Evolutionary conservation across 1,140 invertebrate genomes (phyloP), one percentile per base, ranked within the genome.

Genomic region (Listronotus bonariensis): DNA sequence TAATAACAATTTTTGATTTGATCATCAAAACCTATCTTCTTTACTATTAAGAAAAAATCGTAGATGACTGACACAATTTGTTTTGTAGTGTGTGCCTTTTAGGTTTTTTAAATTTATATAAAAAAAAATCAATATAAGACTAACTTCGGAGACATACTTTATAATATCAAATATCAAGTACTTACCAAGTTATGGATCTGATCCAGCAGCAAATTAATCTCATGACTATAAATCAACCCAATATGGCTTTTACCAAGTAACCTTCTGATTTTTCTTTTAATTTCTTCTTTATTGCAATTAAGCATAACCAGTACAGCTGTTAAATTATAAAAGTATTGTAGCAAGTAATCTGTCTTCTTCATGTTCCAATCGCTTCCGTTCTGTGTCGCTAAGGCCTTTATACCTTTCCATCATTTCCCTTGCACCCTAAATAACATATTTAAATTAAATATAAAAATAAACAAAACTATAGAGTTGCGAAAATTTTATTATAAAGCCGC

Each of bases 341-440:
- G 96, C 95, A 52, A 99, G 81, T 9, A 99, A 80, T 67, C 96
- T 84, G 79, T 99, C 98, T 78, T 99, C 98, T 76, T 99, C 98
- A 66, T 99, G 94, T 75, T 99, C 97, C 20, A 99, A 80, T 5
- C 97, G 84, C 80, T 98, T 98, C 36, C 93, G 86, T 76, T 99
- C 98, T 7, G 91, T 92, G 48, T 97, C 95, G 76, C 93, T 95
- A 32, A 99, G 81, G 61, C 89, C 89, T 74, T 93, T 96, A 77
- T 99, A 99, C 69, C 96, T 88, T 76, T 99, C 97, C 92, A 99
- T 98, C 96, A 99, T 98, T 82, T 99, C 97, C 32, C 92, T 88
- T 5, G 97, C 94, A 49, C 96, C 96, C 81, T 79, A 59, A 15
- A 70, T 57, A 51, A 18, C 11, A 55, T 1, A 41, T 20, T 12